Evolutionary conservation across 2,888 invertebrate species (phyloP).

Genomic region (Troglohyphantes excavatus): DNA sequence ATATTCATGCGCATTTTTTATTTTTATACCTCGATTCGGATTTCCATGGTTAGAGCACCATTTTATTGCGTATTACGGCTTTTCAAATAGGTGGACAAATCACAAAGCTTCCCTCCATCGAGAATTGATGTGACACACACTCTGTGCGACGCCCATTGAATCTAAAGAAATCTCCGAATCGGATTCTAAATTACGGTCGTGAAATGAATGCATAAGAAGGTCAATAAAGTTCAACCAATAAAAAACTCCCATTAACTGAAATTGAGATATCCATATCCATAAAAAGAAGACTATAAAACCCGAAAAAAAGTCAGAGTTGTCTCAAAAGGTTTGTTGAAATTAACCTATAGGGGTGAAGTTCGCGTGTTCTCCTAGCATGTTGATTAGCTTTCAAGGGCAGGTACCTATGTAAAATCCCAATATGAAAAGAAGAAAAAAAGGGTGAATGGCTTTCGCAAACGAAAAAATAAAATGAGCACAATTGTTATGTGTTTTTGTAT

Average conservation of each 20-base stretch:
- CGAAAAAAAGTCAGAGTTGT: background rate
- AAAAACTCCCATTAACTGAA: background rate
- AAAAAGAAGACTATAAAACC: background rate
- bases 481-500: background rate
- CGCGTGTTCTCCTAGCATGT: slow-evolving; percentile 22
- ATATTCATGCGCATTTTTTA: too few species aligned
- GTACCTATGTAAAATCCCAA: background rate
- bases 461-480: slow-evolving; percentile 33
- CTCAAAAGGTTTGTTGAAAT: background rate
- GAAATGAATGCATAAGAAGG: too few species aligned
- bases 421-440: background rate
- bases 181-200: too few species aligned
- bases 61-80: too few species aligned
- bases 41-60: too few species aligned
- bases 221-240: too few species aligned
- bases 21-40: too few species aligned
- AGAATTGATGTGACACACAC: too few species aligned
- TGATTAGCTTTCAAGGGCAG: background rate
- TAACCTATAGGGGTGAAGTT: background rate
- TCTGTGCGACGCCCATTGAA: too few species aligned
- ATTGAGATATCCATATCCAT: background rate
- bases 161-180: too few species aligned
- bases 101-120: too few species aligned
- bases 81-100: too few species aligned
- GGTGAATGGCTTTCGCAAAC: slow-evolving; percentile 12